Evolutionary conservation across 1,140 invertebrate genomes (phyloP).

Genomic region (Thrips palmi): DNA sequence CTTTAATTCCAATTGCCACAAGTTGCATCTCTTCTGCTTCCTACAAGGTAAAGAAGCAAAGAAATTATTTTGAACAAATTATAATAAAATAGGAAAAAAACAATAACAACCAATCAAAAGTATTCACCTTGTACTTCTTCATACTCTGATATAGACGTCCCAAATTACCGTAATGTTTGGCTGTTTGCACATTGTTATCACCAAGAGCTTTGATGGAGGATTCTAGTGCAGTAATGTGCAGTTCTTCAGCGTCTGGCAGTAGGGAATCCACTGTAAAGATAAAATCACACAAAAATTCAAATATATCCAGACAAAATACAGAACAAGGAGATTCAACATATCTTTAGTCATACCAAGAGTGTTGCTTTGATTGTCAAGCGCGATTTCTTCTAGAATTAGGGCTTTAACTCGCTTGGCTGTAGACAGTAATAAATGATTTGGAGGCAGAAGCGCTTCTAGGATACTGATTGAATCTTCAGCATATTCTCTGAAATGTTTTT

Average conservation of each 20-base stretch:
- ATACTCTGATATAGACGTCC: constrained; percentile 83
- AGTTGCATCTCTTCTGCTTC: constrained; percentile 80
- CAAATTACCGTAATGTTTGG: constrained; percentile 87
- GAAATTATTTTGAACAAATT: constrained; percentile 8
- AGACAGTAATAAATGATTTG: constrained; percentile 65
- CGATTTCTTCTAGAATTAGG: constrained; percentile 81
- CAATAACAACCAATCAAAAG: constrained; percentile 7
- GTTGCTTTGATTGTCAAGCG: constrained; percentile 72
- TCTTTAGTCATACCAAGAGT: no score
- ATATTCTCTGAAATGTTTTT: constrained; percentile 36
- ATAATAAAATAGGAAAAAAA: constrained; percentile 8
- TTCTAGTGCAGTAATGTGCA: constrained; percentile 62
- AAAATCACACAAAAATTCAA: constrained; percentile 1
- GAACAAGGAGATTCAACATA: neutral
- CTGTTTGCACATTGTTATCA: constrained; percentile 82
- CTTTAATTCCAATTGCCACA: constrained; percentile 79
- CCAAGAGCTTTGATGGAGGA: constrained; percentile 65
- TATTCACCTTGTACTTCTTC: constrained; percentile 52
- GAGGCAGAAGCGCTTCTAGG: constrained; percentile 55
- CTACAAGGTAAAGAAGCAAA: constrained; percentile 23
- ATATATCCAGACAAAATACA: neutral
- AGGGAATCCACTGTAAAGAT: constrained; percentile 28
- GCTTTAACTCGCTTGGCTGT: constrained; percentile 82
- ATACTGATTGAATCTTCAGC: constrained; percentile 66
- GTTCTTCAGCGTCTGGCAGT: constrained; percentile 51